Base-by-base conservation (phyloP, 1,140 invertebrate genomes). In the Anastatus disparis region DNA sequence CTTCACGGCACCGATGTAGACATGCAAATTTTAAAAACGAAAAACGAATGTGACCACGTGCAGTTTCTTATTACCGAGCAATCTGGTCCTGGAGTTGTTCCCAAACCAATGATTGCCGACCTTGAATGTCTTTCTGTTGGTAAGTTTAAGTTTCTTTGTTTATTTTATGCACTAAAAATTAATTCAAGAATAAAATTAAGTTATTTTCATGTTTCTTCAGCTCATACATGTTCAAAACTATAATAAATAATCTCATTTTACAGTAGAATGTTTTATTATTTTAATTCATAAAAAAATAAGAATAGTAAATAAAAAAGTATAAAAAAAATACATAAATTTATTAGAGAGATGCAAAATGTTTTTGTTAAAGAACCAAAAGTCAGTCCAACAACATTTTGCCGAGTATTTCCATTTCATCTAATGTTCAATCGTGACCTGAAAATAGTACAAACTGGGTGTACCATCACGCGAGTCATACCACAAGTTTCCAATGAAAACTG, bases 381-480 rank as follows among this genome's bases (percentile, higher is more conserved):
- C 53, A 95, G 93, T 80, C 95, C 95, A 15, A 89, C 92, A 10
- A 97, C 95, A 13, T 98, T 98, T 86, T 97, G 95, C 82, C 90
- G 93, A 59, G 92, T 97, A 2, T 98, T 98, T 84, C 97, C 97
- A 13, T 98, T 98, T 82, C 96, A 98, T 82, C 85, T 98, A 71
- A 92, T 97, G 90, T 98, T 98, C 81, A 92, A 97, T 79, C 89
- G 93, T 15, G 88, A 95, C 68, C 88, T 97, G 83, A 90, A 88
- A 75, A 93, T 97, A 74, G 90, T 93, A 35, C 95, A 97, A 87
- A 93, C 93, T 26, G 97, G 97, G 35, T 91, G 91, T 53, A 94
- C 96, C 1, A 92, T 98, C 24, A 90, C 91, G 8, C 89, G 94
- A 61, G 91, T 97, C 9, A 91, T 98, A 75, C 96, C 96, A 72